Evolutionary conservation across 1,140 invertebrate species (phyloP).

Genomic region (Bursaphelenchus mucronatus): DNA sequence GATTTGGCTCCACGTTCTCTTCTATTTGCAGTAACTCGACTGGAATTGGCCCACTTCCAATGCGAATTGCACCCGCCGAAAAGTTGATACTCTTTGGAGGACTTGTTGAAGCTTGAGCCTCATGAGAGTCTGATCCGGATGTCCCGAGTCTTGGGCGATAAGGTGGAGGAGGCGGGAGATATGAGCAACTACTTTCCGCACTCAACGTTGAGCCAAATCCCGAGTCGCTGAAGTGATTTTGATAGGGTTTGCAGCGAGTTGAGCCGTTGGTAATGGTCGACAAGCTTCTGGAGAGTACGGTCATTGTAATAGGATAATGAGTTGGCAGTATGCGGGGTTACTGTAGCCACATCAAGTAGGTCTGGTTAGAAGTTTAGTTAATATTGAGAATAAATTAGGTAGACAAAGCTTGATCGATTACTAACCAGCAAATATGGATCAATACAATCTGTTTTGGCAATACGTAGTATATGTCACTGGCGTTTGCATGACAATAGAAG

Average conservation of each 20-base stretch:
- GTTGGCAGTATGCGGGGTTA: no score
- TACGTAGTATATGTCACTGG: no score
- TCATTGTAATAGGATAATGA: no score
- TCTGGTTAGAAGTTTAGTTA: no score
- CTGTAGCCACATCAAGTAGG: no score
- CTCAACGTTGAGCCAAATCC: slow-evolving; percentile 49
- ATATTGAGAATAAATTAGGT: no score
- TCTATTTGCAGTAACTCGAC: slow-evolving; percentile 9
- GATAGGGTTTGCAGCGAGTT: slow-evolving; percentile 38
- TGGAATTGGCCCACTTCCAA: slow-evolving; percentile 7
- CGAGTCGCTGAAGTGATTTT: slow-evolving; percentile 55
- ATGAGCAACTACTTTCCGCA: slow-evolving; percentile 46
- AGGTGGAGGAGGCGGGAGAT: slow-evolving; percentile 49
- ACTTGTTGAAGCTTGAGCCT: background rate
- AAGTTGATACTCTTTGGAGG: background rate
- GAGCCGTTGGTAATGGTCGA: slow-evolving; percentile 41
- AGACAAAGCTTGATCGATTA: no score
- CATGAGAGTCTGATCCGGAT: slow-evolving; percentile 25
- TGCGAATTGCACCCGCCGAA: slow-evolving; percentile 16
- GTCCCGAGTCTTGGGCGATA: slow-evolving; percentile 46
- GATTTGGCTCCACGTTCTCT: background rate
- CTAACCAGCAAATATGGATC: no score
- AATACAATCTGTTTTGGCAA: no score
- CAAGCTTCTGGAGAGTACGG: slow-evolving; percentile 27
- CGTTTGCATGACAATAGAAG: no score